Evolutionary conservation across 2,888 invertebrate species (phyloP), one percentile per base, ranked within the genome.

Genomic region (Athripsodes cinereus): DNA sequence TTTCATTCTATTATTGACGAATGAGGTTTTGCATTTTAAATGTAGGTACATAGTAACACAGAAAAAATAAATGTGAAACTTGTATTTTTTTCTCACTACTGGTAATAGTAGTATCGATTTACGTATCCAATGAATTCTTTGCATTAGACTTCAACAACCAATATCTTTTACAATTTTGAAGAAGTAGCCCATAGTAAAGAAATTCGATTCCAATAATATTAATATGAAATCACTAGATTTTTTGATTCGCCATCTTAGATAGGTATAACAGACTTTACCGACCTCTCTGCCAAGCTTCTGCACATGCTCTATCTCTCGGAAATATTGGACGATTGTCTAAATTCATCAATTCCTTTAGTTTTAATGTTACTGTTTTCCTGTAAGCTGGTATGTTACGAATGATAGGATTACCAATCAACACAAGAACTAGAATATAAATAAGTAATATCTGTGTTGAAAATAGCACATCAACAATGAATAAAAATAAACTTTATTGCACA

Each of bases 281-380:
- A 60, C 60, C 78, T 1, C 74, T 68, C 71, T 82, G 90, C 96
- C 96, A 97, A n/a, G 96, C 96, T 73, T 91, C 91, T 0, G 92
- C 92, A 70, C 94, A 95, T 1, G 92, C 92, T 59, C 96, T 81
- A 70, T 97, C 97, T 53, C 88, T 81, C 0, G 90, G 88, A 72
- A 94, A 95, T 18, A 96, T 88, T 0, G 97, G 96, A 19, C 94
- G 76, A 68, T 92, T 92, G 72, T 97, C 96, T 66, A 97, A 75
- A 70, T 95, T 93, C 11, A 86, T 82, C 13, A 97, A 76, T 63
- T 87, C 80, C 75, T 84, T 85, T 81, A 92, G 68, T 50, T 84
- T 81, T 46, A 90, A 72, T 26, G 87, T 91, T 68, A 92, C 69
- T 0, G 86, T 88, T 71, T 92, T 91, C 22, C 96, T 82, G 73